Conservation (phyloP, 2,797 vertebrate species). For the Chelonia mydas region DNA sequence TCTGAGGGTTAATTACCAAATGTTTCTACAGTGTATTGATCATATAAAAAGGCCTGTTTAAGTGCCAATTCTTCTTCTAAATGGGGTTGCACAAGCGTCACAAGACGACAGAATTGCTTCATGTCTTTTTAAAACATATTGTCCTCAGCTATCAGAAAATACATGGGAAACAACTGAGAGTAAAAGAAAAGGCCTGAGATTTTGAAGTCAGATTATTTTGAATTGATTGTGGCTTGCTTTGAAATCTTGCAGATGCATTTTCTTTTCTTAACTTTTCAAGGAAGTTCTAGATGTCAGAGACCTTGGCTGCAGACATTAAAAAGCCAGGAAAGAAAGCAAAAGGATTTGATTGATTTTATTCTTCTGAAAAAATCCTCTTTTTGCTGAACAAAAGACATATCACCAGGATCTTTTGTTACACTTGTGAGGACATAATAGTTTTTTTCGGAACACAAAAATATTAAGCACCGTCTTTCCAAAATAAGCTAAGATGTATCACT, state of each 20-base stretch:
- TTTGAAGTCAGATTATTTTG: conserved; percentile 20
- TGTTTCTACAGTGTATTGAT: background rate
- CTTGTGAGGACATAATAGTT: conserved; percentile 21
- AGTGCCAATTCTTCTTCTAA: background rate
- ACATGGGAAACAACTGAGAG: background rate
- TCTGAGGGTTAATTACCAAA: conserved; percentile 19
- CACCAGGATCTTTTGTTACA: conserved; percentile 21
- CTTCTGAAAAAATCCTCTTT: conserved; percentile 56
- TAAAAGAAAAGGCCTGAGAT: background rate
- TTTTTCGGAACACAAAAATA: background rate
- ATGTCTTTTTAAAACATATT: background rate
- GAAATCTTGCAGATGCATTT: conserved; percentile 53
- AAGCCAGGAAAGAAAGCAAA: conserved; percentile 37
- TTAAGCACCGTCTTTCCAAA: background rate
- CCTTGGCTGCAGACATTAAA: conserved; percentile 25
- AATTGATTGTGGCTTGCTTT: conserved; percentile 24
- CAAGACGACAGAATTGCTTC: background rate
- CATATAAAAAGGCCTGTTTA: background rate
- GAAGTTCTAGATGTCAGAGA: conserved; percentile 34
- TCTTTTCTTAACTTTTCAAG: conserved; percentile 32
- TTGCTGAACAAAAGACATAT: conserved; percentile 17
- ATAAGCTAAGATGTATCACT: background rate
- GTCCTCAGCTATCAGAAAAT: background rate
- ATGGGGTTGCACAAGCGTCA: background rate
- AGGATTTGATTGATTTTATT: conserved; percentile 47